phyloP scores from a whole-genome alignment of 2,113 vertebrate genomes.

The Tauraco erythrolophus region DNA sequence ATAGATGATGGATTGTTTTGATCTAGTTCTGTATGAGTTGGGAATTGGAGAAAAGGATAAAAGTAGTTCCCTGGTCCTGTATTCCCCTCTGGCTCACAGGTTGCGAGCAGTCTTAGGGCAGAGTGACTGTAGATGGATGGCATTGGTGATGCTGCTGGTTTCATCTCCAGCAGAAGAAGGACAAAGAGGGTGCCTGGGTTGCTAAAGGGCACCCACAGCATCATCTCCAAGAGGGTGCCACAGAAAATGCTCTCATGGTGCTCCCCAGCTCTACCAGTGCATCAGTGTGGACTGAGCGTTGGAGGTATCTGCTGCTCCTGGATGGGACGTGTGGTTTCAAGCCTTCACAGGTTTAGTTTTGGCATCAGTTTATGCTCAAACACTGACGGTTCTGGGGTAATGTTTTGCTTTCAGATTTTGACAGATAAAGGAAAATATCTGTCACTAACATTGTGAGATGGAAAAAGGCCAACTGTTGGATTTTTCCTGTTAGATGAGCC shows the following conservation, averaged over 20 bases:
- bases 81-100: background rate
- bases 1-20: background rate
- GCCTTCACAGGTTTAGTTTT: background rate
- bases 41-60: background rate
- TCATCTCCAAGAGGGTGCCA: background rate
- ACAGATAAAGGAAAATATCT: background rate
- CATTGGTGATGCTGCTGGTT: background rate
- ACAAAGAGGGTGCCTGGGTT: background rate
- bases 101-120: background rate
- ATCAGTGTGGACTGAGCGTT: rapidly evolving
- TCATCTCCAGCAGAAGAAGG: background rate
- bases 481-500: background rate
- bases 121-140: background rate
- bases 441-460: background rate
- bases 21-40: background rate
- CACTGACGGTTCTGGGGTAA: background rate
- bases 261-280: background rate
- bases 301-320: background rate
- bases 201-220: background rate
- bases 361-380: background rate
- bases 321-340: background rate
- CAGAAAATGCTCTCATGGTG: rapidly evolving
- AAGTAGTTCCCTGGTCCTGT: rapidly evolving
- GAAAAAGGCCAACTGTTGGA: conserved; percentile 34
- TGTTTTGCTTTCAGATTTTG: conserved; percentile 48